Percentiles rank a stretch among this genome's conserved stretches.
phyloP scores from a whole-genome alignment of 1,140 invertebrate species.

The Nasonia giraulti region DNA sequence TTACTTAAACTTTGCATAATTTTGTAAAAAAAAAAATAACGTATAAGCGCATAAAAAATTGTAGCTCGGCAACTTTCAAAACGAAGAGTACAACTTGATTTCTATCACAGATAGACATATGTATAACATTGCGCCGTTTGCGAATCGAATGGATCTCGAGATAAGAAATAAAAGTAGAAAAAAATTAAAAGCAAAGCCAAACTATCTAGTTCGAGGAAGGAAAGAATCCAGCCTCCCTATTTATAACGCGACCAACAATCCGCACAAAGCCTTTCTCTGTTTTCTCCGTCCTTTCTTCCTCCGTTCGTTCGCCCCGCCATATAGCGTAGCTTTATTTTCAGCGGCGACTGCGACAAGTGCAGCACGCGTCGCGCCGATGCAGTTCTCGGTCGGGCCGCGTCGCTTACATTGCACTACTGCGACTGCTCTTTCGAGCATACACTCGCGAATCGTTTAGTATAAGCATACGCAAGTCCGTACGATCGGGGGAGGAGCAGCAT shows the following conservation, averaged over 20 bases:
- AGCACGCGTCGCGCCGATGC: no score
- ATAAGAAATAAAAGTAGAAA: not conserved
- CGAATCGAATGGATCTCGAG: no score
- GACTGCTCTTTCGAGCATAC: no score
- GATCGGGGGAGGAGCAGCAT: not conserved
- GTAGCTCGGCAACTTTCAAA: not conserved
- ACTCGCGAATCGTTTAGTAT: not conserved
- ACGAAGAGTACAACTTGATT: no score
- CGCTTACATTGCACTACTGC: no score
- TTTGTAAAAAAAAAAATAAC: no score
- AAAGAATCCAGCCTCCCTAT: not conserved
- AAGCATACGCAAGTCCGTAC: not conserved
- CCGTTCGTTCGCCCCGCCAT: conserved; percentile 39
- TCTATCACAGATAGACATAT: no score
- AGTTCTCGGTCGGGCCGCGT: no score
- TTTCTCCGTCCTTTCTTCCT: not conserved
- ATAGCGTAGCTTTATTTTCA: conserved; percentile 38
- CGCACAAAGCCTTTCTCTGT: not conserved
- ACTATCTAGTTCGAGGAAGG: no score
- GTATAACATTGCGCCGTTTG: no score
- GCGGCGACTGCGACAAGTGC: conserved; percentile 13
- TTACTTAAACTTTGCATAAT: not conserved
- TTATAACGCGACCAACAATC: not conserved
- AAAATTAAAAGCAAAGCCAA: not conserved
- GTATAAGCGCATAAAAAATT: no score